Percentiles rank a stretch among this genome's conserved stretches.
These are phyloP conservation scores for Drosophila differens DNA, from an alignment of 2,888 invertebrate species.

Conservation along the genomic window DNA sequence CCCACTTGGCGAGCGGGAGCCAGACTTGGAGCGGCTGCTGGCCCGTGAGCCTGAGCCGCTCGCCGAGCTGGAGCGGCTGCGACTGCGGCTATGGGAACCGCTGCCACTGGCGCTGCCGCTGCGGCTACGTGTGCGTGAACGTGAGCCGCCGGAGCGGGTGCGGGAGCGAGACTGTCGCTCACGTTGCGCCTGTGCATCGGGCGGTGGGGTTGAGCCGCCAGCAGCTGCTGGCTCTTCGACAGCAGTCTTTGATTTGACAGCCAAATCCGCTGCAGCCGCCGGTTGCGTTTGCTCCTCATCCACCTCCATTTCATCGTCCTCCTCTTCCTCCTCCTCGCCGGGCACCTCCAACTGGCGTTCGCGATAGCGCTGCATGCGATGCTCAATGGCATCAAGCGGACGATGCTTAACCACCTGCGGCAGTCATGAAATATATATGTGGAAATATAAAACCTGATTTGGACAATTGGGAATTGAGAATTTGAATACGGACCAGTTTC, in stretches of 20 bases:
- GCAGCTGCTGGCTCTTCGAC: conserved; percentile 3
- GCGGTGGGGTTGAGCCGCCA: conserved; percentile 34
- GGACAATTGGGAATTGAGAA: not conserved
- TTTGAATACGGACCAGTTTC: conserved; percentile 87
- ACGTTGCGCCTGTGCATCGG: conserved; percentile 68
- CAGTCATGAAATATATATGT: not conserved
- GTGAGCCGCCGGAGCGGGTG: conserved; percentile 61
- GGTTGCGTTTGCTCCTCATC: conserved; percentile 67
- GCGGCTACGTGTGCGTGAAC: conserved; percentile 63
- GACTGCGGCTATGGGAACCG: conserved; percentile 57
- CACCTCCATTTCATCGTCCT: conserved; percentile 87
- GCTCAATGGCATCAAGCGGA: conserved; percentile 93
- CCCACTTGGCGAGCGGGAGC: conserved; percentile 63
- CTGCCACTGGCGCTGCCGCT: conserved; percentile 52
- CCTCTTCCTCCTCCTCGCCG: conserved; percentile 90
- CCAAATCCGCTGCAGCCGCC: conserved; percentile 1
- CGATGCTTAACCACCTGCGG: conserved; percentile 91
- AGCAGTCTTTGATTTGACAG: conserved; percentile 21
- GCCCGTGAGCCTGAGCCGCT: conserved; percentile 79
- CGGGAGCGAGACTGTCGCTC: conserved; percentile 81
- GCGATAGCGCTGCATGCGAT: conserved; percentile 93
- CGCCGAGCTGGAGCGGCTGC: conserved; percentile 80
- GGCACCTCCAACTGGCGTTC: conserved; percentile 95
- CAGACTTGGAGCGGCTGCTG: conserved; percentile 79
- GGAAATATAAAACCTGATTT: not conserved